Evolutionary conservation across 1,140 invertebrate genomes (phyloP).

Genomic region (Neodiprion virginianus): DNA sequence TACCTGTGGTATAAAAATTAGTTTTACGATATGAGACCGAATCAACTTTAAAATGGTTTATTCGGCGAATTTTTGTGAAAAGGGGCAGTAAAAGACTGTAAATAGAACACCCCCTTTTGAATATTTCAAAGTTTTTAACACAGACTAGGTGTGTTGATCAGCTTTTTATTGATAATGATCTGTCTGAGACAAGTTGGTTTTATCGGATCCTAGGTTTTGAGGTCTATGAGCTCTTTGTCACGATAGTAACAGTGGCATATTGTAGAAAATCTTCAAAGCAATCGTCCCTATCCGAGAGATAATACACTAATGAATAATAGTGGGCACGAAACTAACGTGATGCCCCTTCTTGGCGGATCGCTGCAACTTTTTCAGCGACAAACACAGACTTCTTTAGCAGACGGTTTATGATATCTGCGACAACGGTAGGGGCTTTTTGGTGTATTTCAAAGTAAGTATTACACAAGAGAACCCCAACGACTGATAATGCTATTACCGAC

Average conservation of each 20-base stretch:
- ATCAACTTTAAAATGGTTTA: no score
- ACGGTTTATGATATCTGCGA: conserved; percentile 9
- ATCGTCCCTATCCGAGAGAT: no score
- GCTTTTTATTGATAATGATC: no score
- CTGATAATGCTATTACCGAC: conserved; percentile 17
- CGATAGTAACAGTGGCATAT: no score
- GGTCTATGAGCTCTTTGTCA: no score
- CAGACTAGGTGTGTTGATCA: background rate
- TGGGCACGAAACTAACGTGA: background rate
- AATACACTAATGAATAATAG: background rate
- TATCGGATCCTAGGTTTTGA: no score
- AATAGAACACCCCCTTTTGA: no score
- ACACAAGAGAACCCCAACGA: conserved; percentile 25
- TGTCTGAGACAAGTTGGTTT: no score
- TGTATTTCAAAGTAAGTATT: conserved; percentile 6
- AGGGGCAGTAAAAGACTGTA: no score
- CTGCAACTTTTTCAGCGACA: conserved; percentile 18
- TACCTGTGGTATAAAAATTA: background rate
- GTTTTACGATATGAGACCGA: background rate
- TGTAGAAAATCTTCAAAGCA: no score
- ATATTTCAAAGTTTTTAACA: no score
- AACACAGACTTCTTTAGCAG: conserved; percentile 2
- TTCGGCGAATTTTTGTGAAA: no score
- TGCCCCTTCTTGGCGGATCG: conserved; percentile 15
- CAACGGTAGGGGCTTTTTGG: conserved; percentile 9